phyloP scores from a whole-genome alignment of 2,888 invertebrate genomes.

The Noctuana brunneofusca region DNA sequence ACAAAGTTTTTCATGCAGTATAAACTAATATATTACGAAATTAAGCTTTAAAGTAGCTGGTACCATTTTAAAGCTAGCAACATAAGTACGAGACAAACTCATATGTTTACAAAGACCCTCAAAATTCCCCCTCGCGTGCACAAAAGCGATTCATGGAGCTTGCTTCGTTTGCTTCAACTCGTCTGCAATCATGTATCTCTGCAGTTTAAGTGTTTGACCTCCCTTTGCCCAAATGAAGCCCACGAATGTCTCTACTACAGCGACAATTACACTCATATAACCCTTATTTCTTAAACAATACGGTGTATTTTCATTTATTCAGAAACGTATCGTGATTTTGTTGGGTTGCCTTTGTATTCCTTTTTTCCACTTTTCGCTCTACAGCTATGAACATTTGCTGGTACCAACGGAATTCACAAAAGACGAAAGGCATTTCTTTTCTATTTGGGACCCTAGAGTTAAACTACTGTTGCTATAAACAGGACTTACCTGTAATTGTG shows the following conservation, averaged over 20 bases:
- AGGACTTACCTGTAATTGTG: slow-evolving; percentile 6
- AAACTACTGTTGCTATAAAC: slow-evolving; percentile 17
- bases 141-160: slow-evolving; percentile 72
- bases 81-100: slow-evolving; percentile 5
- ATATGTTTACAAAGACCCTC: slow-evolving; percentile 25
- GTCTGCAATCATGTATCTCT: slow-evolving; percentile 77
- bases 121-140: slow-evolving; percentile 45
- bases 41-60: not conserved
- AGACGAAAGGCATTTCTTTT: slow-evolving; percentile 32
- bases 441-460: slow-evolving; percentile 25
- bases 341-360: slow-evolving; percentile 67
- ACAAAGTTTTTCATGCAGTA: not conserved
- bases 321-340: slow-evolving; percentile 43
- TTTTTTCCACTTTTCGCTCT: slow-evolving; percentile 63
- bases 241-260: slow-evolving; percentile 59
- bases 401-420: slow-evolving; percentile 52
- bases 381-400: slow-evolving; percentile 65
- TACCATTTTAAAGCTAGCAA: not conserved
- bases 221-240: slow-evolving; percentile 76
- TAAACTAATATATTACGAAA: not conserved
- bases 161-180: slow-evolving; percentile 76
- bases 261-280: not conserved
- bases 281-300: slow-evolving; percentile 13
- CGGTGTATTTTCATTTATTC: slow-evolving; percentile 10
- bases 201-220: slow-evolving; percentile 72